phyloP scores from a whole-genome alignment of 2,888 invertebrate species.

The Ormia ochracea region DNA sequence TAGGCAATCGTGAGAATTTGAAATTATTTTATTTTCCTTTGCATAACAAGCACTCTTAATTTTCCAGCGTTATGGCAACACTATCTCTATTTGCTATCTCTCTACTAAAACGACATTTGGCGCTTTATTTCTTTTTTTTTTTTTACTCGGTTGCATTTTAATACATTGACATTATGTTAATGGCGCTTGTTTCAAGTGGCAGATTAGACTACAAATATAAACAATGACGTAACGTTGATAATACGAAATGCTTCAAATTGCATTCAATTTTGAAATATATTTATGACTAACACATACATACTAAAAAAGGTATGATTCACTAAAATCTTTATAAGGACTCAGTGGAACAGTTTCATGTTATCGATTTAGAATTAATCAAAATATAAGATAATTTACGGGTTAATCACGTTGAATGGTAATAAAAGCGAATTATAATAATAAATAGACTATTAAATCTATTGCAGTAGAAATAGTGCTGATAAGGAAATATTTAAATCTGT shows the following conservation, averaged over 20 bases:
- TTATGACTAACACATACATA: conserved; percentile 49
- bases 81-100: neutral
- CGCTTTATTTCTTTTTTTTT: conserved; percentile 28
- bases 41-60: neutral
- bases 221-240: conserved; percentile 49
- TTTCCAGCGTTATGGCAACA: neutral
- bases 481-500: neutral
- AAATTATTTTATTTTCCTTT: neutral
- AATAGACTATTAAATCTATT: too few species aligned
- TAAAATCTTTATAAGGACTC: conserved; percentile 25
- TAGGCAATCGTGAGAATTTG: too few species aligned
- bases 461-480: neutral
- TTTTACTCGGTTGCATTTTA: conserved; percentile 31
- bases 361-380: neutral
- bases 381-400: neutral
- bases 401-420: too few species aligned
- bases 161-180: conserved; percentile 20
- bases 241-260: conserved; percentile 35
- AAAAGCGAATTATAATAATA: too few species aligned
- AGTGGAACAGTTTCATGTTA: neutral
- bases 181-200: conserved; percentile 48
- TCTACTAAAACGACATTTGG: conserved; percentile 8
- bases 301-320: conserved; percentile 48
- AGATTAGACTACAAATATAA: conserved; percentile 13
- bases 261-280: conserved; percentile 47